These are phyloP conservation scores for Parotia lawesii DNA, from an alignment of 2,113 vertebrate species.

Conservation along the genomic window DNA sequence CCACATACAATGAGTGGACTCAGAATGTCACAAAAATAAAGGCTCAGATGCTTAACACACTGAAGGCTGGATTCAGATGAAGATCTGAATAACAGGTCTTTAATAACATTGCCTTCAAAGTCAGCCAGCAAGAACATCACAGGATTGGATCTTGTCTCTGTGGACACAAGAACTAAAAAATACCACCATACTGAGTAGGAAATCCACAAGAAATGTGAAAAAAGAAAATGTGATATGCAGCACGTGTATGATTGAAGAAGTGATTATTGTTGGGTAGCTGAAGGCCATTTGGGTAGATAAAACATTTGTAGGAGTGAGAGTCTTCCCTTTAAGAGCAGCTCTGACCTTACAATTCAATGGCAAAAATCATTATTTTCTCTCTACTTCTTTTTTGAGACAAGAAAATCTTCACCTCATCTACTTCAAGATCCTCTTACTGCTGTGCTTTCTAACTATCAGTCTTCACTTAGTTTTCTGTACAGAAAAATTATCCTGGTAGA, in stretches of 20 bases:
- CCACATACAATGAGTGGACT: background rate
- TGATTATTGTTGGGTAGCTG: background rate
- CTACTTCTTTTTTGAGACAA: background rate
- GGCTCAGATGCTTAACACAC: background rate
- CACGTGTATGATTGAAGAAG: background rate
- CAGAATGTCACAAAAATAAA: background rate
- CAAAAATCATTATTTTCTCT: background rate
- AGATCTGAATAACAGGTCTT: background rate
- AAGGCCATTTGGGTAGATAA: background rate
- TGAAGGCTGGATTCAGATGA: background rate
- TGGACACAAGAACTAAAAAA: background rate
- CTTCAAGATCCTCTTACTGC: background rate
- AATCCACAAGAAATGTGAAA: background rate
- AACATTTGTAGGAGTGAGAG: background rate
- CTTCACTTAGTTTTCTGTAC: background rate
- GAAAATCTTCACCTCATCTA: background rate
- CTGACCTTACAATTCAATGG: background rate
- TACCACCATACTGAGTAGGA: background rate
- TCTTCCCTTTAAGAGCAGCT: background rate
- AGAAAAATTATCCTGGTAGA: conserved; percentile 16
- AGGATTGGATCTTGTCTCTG: background rate
- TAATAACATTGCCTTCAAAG: background rate
- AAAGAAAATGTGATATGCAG: background rate
- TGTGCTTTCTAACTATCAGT: background rate
- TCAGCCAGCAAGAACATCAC: background rate